Percentiles rank a stretch among this genome's conserved stretches.
Conservation (phyloP, 2,113 vertebrate species). For the Oriolus oriolus region DNA sequence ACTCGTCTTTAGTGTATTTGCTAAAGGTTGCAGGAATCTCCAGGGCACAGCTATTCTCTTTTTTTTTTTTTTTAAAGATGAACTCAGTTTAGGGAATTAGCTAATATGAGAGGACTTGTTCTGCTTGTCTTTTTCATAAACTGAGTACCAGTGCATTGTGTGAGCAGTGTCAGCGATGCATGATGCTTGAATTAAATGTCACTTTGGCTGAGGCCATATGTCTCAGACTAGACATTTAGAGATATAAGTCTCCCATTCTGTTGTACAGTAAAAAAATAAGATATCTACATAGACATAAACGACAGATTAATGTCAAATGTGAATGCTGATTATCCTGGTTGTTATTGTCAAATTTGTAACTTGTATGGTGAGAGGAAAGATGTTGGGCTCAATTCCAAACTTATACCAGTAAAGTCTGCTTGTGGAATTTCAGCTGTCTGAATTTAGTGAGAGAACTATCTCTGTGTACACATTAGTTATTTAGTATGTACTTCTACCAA, state of each 20-base stretch:
- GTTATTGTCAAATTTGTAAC: neutral
- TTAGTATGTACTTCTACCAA: neutral
- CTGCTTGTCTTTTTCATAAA: neutral
- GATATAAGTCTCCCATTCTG: neutral
- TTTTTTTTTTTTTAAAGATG: neutral
- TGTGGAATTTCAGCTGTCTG: neutral
- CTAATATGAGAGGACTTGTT: neutral
- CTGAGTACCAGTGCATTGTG: neutral
- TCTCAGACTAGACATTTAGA: neutral
- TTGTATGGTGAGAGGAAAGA: neutral
- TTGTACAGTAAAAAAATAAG: neutral
- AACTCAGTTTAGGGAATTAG: neutral
- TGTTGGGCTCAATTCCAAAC: neutral
- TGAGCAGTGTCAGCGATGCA: neutral
- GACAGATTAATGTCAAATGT: neutral
- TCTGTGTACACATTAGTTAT: neutral
- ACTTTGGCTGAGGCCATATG: neutral
- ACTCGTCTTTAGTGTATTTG: constrained; percentile 18
- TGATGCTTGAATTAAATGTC: neutral
- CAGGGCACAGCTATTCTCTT: neutral
- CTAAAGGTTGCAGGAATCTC: constrained; percentile 33
- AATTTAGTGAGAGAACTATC: neutral
- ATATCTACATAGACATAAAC: neutral
- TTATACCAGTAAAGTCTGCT: neutral
- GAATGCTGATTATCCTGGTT: neutral